Conservation (phyloP, 1,140 invertebrate genomes). For the Vanessa atalanta region DNA sequence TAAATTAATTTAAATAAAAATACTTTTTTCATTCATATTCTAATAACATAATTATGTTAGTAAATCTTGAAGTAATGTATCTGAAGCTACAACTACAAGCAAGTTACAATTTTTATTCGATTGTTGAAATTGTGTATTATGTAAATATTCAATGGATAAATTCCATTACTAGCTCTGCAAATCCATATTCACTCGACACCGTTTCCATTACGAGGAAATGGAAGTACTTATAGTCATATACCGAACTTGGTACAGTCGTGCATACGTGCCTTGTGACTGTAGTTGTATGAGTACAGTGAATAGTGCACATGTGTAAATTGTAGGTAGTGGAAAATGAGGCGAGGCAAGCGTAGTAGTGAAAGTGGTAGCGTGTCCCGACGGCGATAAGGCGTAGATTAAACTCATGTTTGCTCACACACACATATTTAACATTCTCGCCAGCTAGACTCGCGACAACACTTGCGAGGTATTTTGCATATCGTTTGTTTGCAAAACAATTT, state of each 20-base stretch:
- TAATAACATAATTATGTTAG: too few species aligned
- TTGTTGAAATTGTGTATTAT: conserved; percentile 14
- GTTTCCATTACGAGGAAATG: conserved; percentile 47
- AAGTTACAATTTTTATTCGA: neutral
- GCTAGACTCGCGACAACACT: conserved; percentile 63
- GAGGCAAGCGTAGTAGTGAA: conserved; percentile 37
- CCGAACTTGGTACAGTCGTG: conserved; percentile 22
- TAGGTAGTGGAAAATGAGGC: conserved; percentile 11
- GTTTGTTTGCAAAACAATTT: conserved; percentile 71
- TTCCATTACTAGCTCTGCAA: conserved; percentile 48
- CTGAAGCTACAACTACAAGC: neutral
- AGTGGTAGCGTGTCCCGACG: conserved; percentile 45
- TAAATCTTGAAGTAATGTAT: too few species aligned
- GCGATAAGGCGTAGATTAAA: conserved; percentile 75
- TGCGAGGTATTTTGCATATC: conserved; percentile 67
- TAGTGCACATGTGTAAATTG: neutral
- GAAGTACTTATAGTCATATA: conserved; percentile 37
- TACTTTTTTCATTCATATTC: too few species aligned
- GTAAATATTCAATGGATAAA: conserved; percentile 42
- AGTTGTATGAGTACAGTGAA: neutral
- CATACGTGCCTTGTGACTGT: conserved; percentile 3
- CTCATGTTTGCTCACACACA: conserved; percentile 70
- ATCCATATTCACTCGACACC: conserved; percentile 52
- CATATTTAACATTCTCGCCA: conserved; percentile 71
- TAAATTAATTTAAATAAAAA: too few species aligned